Evolutionary conservation across 1,140 invertebrate genomes (phyloP), one percentile per base, ranked within the genome.

Genomic region (Apis laboriosa): DNA sequence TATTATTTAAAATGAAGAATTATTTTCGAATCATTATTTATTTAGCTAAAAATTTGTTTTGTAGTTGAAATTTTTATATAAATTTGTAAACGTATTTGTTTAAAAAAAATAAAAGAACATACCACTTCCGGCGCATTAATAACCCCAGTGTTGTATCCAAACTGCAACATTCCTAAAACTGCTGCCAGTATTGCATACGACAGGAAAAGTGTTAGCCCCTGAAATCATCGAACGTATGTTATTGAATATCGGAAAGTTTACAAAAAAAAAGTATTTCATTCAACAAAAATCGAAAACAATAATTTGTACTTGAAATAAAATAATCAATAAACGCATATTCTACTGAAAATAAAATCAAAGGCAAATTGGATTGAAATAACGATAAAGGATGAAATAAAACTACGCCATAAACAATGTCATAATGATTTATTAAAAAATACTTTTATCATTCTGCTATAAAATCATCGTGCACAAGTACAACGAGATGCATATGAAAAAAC

Each of bases 131-230:
- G 99, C 80, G 98, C 97, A 95, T 99, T 99, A 92, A 99, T 99
- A 80, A 99, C 99, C 86, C 99, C 99, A 15, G 98, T 99, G 94
- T 99, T 99, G 95, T 99, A 99, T 86, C 99, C 99, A 94, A 99
- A 99, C 94, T 99, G 99, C 90, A 99, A 96, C 97, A 99, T 99
- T 28, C 99, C 97, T 87, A 99, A 96, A 85, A 99, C 98, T 76
- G 98, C 98, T 78, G 98, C 96, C 90, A 98, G 96, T 93, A 99
- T 99, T 86, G 98, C 97, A 94, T 98, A 98, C 86, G 97, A 96
- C 90, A 99, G 96, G 94, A 98, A 97, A 90, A 97, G 97, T 79
- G 98, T 99, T 88, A 99, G 95, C 83, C 97, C 97, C 97, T 98
- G 95, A 64, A 96, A 96, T 87, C 61, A 88, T 43, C 58, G 81